A percentile compares a stretch with the other conserved stretches of the same genome.
Evolutionary conservation across 2,113 vertebrate species (phyloP).

Genomic region (Lophotis ruficrista): DNA sequence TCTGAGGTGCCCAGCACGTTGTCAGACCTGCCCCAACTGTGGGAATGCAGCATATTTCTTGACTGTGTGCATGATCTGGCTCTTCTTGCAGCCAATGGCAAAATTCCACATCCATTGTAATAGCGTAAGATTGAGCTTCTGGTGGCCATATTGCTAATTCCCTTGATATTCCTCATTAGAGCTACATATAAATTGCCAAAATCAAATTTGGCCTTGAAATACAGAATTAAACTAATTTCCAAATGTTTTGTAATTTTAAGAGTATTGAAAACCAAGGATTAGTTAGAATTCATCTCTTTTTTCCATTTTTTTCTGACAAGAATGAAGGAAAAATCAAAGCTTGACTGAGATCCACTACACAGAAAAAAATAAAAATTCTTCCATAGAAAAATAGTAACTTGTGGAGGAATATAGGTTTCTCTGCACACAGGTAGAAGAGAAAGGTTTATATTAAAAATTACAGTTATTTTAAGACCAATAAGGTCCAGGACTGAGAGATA

Average conservation of each 20-base stretch:
- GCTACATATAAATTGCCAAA: background rate
- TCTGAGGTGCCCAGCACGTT: background rate
- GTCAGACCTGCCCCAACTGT: background rate
- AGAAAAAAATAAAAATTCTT: background rate
- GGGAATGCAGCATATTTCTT: fast-evolving
- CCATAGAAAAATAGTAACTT: background rate
- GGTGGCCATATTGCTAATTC: background rate
- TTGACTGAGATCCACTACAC: background rate
- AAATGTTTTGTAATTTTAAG: background rate
- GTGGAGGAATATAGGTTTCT: background rate
- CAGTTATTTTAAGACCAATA: background rate
- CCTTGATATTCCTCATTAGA: background rate
- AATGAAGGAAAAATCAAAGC: background rate
- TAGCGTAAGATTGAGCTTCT: background rate
- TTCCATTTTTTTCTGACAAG: background rate
- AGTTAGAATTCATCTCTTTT: background rate
- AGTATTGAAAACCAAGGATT: background rate
- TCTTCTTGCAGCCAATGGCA: background rate
- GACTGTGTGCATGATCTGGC: background rate
- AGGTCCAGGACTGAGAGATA: background rate
- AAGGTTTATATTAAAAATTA: background rate
- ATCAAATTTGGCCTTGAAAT: background rate
- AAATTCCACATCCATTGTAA: background rate
- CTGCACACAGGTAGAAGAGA: background rate
- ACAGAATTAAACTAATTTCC: background rate